A percentile compares a stretch with the other conserved stretches of the same genome.
phyloP scores from a whole-genome alignment of 2,113 vertebrate genomes.

The Cyrtonyx montezumae region DNA sequence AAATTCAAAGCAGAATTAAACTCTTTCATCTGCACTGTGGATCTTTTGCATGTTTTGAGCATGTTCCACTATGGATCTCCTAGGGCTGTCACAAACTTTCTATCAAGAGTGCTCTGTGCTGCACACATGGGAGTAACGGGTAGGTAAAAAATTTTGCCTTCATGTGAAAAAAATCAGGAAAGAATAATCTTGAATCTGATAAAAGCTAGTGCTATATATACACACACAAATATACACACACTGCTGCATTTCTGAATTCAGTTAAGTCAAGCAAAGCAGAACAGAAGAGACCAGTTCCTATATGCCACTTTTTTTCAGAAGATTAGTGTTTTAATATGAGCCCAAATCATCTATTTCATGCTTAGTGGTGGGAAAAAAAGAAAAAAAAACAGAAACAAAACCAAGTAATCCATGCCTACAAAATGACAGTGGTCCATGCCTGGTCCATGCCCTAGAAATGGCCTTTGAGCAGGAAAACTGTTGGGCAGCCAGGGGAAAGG shows the following conservation, averaged over 20 bases:
- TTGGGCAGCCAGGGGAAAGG: neutral
- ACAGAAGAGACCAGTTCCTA: conserved; percentile 29
- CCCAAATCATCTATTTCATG: neutral
- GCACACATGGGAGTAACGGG: neutral
- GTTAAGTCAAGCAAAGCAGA: conserved; percentile 40
- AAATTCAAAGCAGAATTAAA: conserved; percentile 29
- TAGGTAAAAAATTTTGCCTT: neutral
- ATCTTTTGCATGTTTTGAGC: neutral
- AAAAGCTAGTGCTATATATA: neutral
- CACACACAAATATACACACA: neutral
- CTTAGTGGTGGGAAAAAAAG: neutral
- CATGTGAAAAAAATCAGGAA: neutral
- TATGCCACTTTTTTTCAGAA: neutral
- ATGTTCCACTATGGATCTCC: neutral
- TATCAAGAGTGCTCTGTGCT: neutral
- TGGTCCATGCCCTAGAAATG: neutral
- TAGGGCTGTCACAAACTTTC: neutral
- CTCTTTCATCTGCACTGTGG: neutral
- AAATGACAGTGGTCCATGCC: neutral
- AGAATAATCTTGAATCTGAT: neutral
- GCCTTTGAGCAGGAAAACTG: neutral
- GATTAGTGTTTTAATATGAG: conserved; percentile 40
- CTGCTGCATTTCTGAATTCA: neutral
- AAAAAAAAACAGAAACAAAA: neutral
- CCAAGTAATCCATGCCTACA: neutral